A percentile compares a stretch with the other conserved stretches of the same genome.
These are phyloP conservation scores for Myripristis murdjan DNA, from an alignment of 2,797 vertebrate genomes.

Conservation along the genomic window DNA sequence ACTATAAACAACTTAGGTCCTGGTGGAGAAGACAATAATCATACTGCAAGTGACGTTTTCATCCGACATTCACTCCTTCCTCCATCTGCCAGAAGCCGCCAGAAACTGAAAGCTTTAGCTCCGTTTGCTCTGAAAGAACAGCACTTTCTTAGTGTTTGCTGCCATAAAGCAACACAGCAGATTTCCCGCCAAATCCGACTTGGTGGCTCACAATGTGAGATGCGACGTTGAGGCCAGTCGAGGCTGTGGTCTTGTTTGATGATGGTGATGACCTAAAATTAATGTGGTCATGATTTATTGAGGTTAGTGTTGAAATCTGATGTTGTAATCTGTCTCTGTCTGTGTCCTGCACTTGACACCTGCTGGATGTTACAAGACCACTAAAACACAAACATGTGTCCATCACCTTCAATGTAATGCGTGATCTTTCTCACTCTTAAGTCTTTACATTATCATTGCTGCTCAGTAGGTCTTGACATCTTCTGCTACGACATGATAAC, in stretches of 20 bases:
- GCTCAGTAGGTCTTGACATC: neutral
- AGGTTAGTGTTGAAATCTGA: too few relatives aligned
- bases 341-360: too few relatives aligned
- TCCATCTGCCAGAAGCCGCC: slow-evolving; percentile 42
- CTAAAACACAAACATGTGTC: too few relatives aligned
- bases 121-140: slow-evolving; percentile 38
- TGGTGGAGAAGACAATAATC: too few relatives aligned
- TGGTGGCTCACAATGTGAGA: neutral
- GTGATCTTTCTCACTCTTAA: too few relatives aligned
- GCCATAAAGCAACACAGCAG: slow-evolving; percentile 16
- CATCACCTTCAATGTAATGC: too few relatives aligned
- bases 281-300: neutral
- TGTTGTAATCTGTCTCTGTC: too few relatives aligned
- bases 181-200: slow-evolving; percentile 10
- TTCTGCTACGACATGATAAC: neutral
- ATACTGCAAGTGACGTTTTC: too few relatives aligned
- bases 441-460: too few relatives aligned
- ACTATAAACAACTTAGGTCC: too few relatives aligned
- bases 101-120: slow-evolving; percentile 37
- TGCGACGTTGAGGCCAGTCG: slow-evolving; percentile 21
- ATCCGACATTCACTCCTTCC: slow-evolving; percentile 34
- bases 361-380: too few relatives aligned
- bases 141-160: slow-evolving; percentile 29
- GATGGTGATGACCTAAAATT: neutral
- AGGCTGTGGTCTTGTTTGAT: slow-evolving; percentile 23